Conservation (phyloP, 2,113 vertebrate species). For the Vulpes lagopus region DNA sequence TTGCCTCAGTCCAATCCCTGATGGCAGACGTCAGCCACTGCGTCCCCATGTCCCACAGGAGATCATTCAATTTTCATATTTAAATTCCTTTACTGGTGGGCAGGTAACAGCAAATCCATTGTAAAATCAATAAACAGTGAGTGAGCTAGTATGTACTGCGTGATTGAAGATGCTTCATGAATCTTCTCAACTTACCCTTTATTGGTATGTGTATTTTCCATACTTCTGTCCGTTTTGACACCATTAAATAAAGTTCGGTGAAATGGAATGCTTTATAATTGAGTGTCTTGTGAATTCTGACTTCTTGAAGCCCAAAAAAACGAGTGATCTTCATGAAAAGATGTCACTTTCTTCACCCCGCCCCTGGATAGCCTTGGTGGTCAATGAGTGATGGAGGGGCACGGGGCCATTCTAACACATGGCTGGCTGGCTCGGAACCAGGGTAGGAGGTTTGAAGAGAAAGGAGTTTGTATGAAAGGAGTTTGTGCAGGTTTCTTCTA, state of each 20-base stretch:
- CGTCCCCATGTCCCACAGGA: not conserved
- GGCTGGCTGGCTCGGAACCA: not conserved
- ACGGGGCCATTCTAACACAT: accelerated
- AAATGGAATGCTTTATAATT: not conserved
- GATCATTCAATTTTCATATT: not conserved
- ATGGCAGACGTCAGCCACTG: not conserved
- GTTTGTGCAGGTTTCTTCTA: not conserved
- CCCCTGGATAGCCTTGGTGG: not conserved
- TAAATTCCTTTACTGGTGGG: not conserved
- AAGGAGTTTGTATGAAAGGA: not conserved
- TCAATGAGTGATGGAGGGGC: too few relatives aligned
- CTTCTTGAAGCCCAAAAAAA: not conserved
- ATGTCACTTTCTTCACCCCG: not conserved
- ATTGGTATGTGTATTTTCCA: not conserved
- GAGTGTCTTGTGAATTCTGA: not conserved
- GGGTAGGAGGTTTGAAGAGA: not conserved
- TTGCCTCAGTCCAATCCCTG: not conserved
- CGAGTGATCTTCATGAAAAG: not conserved
- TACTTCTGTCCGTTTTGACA: not conserved
- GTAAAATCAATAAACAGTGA: not conserved
- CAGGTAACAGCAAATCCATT: not conserved
- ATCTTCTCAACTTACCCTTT: not conserved
- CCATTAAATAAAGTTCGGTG: not conserved
- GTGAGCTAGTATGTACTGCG: too few relatives aligned
- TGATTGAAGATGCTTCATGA: too few relatives aligned